These are phyloP conservation scores for Elephantulus edwardii DNA, from an alignment of 2,113 vertebrate species.

Conservation along the genomic window DNA sequence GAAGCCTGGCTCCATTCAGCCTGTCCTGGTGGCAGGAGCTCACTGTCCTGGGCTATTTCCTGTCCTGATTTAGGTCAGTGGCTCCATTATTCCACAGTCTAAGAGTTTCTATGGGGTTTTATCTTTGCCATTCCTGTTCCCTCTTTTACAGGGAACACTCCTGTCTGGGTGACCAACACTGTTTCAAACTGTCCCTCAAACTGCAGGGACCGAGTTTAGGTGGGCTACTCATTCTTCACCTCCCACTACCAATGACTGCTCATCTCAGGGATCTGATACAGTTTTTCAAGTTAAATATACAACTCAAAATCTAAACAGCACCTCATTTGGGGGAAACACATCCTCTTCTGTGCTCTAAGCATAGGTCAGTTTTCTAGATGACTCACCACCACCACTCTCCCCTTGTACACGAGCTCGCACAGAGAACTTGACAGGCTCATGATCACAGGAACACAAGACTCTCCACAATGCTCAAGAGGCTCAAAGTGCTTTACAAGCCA, in stretches of 20 bases:
- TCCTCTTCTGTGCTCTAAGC: neutral
- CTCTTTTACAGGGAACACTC: neutral
- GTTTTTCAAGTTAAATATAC: neutral
- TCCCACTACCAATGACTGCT: neutral
- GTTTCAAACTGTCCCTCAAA: too few species aligned
- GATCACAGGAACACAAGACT: neutral
- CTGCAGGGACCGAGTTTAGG: neutral
- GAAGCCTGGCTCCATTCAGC: neutral
- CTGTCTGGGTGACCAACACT: neutral
- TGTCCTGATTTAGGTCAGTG: slow-evolving; percentile 75
- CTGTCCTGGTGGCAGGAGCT: slow-evolving; percentile 35
- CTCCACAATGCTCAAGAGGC: neutral
- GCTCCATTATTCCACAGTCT: slow-evolving; percentile 51
- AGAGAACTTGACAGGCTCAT: neutral
- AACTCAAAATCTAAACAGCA: neutral
- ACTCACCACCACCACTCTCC: rapidly evolving
- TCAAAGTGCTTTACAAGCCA: neutral
- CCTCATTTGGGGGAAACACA: neutral
- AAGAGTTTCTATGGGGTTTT: slow-evolving; percentile 11
- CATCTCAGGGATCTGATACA: neutral
- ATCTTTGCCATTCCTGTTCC: neutral
- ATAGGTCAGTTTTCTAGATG: neutral
- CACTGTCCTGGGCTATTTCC: slow-evolving; percentile 40
- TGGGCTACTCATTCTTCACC: too few species aligned
- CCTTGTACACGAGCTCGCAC: rapidly evolving